Evolutionary conservation across 2,113 vertebrate species (phyloP).

Genomic region (Narcine bancroftii): DNA sequence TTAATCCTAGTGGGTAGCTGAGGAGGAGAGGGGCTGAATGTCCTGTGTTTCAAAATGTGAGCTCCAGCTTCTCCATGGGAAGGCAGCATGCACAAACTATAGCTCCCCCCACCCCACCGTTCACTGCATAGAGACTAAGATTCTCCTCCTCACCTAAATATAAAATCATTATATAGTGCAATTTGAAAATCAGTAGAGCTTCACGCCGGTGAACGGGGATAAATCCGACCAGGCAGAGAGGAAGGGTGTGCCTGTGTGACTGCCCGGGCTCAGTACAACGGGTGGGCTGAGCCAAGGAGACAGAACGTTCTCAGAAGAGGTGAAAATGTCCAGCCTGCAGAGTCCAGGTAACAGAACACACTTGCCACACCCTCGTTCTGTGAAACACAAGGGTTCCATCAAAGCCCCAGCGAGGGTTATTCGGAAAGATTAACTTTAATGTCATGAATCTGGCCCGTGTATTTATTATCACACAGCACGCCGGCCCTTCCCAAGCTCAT

Average conservation of each 20-base stretch:
- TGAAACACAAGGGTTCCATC: background rate
- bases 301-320: background rate
- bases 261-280: background rate
- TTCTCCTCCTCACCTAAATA: background rate
- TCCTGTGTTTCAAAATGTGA: background rate
- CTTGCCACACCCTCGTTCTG: background rate
- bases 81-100: too few species aligned
- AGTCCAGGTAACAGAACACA: background rate
- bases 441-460: too few species aligned
- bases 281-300: too few species aligned
- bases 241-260: background rate
- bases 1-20: too few species aligned
- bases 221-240: background rate
- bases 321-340: background rate
- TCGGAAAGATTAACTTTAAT: background rate
- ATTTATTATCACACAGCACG: background rate
- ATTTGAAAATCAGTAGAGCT: background rate
- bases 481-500: too few species aligned
- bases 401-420: background rate
- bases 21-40: too few species aligned
- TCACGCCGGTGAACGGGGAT: background rate
- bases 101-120: too few species aligned
- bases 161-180: background rate
- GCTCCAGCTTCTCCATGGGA: background rate
- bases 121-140: background rate